phyloP scores from a whole-genome alignment of 64 coral and sea anemone species.

The Pocillopora damicornis region DNA sequence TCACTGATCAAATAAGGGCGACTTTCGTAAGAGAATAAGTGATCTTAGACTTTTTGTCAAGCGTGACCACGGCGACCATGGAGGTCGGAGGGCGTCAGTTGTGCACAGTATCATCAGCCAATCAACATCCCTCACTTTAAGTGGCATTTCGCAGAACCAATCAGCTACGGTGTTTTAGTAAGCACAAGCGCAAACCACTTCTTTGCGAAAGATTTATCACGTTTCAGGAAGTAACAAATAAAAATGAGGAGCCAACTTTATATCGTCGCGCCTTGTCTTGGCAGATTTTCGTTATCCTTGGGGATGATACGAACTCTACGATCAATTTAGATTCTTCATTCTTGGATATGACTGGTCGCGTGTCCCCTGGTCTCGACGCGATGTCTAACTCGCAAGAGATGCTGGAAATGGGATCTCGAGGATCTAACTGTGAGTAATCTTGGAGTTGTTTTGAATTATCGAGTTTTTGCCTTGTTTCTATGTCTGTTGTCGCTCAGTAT shows the following conservation, averaged over 20 bases:
- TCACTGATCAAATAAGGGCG: too few relatives aligned
- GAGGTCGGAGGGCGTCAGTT: background rate
- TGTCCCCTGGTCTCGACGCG: background rate
- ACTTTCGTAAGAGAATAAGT: background rate
- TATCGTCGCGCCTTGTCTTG: background rate
- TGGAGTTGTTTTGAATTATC: background rate
- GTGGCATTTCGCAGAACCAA: background rate
- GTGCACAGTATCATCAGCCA: background rate
- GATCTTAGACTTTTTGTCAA: too few relatives aligned
- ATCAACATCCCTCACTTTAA: background rate
- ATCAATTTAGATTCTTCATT: background rate
- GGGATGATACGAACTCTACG: background rate
- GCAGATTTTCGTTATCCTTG: too few relatives aligned
- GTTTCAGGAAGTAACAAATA: constrained; percentile 14
- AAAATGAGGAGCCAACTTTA: background rate
- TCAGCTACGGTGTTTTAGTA: constrained; percentile 11
- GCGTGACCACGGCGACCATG: background rate
- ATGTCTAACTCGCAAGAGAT: constrained; percentile 6
- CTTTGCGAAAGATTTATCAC: background rate
- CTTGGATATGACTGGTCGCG: constrained; percentile 10
- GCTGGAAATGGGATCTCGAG: background rate
- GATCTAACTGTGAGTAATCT: background rate
- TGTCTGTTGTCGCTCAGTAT: background rate
- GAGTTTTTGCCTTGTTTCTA: background rate
- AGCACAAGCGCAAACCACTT: background rate